Conservation (phyloP, 2,797 vertebrate genomes). For the Tachyglossus aculeatus region DNA sequence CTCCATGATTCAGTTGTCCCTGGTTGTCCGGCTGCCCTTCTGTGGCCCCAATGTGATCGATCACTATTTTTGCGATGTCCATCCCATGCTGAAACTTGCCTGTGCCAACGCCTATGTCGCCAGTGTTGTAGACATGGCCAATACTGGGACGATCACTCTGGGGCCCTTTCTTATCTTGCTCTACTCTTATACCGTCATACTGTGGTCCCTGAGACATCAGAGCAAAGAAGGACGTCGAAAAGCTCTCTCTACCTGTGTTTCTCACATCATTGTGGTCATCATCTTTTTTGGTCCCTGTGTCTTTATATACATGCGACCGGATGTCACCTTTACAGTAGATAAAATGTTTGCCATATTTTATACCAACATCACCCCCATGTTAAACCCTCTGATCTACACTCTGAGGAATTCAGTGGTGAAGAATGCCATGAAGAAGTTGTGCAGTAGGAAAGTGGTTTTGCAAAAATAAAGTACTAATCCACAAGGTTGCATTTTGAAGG, state of each 20-base stretch:
- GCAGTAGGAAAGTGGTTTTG: conserved; percentile 19
- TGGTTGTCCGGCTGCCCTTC: conserved; percentile 38
- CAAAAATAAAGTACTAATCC: no score
- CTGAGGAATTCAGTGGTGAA: conserved; percentile 66
- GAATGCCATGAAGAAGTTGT: conserved; percentile 55
- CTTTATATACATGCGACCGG: conserved; percentile 45
- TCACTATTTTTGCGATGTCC: conserved; percentile 61
- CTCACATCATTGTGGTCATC: conserved; percentile 59
- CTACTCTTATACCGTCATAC: conserved; percentile 23
- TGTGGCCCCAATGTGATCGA: conserved; percentile 55
- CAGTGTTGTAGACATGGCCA: conserved; percentile 1
- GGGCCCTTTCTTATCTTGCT: conserved; percentile 56
- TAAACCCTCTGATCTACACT: conserved; percentile 61
- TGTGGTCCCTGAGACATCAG: conserved; percentile 46
- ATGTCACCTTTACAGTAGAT: conserved; percentile 37
- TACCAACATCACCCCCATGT: conserved; percentile 55
- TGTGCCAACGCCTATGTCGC: fast-evolving
- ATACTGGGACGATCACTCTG: conserved; percentile 32
- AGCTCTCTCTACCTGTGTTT: conserved; percentile 63
- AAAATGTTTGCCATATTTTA: conserved; percentile 63
- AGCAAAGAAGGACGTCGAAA: conserved; percentile 37
- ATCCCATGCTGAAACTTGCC: conserved; percentile 43
- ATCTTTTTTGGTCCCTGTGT: conserved; percentile 57
- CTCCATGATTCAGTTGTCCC: conserved; percentile 37
- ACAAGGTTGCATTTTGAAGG: no score